Conservation (phyloP, 2,797 vertebrate species). For the Sparus aurata region DNA sequence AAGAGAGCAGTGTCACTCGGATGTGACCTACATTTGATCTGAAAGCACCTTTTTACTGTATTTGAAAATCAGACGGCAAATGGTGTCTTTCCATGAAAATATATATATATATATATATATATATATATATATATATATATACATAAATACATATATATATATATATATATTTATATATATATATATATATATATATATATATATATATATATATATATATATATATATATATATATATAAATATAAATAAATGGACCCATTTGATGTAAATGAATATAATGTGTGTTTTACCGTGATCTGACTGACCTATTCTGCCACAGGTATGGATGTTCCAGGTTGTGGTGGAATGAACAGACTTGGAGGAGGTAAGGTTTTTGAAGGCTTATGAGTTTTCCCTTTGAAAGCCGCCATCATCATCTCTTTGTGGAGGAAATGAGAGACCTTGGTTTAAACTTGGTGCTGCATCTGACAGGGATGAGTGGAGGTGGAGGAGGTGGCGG, state of each 20-base stretch:
- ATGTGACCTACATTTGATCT: neutral
- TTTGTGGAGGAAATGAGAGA: conserved; percentile 23
- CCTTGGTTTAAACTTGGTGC: conserved; percentile 9
- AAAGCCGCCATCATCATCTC: neutral
- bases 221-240: too few relatives aligned
- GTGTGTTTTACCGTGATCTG: neutral
- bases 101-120: too few relatives aligned
- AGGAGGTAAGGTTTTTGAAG: conserved; percentile 74
- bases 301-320: conserved; percentile 64
- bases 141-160: too few relatives aligned
- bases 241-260: too few relatives aligned
- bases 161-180: too few relatives aligned
- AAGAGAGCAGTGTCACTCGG: conserved; percentile 19
- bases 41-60: conserved; percentile 2
- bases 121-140: too few relatives aligned
- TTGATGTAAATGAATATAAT: neutral
- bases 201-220: too few relatives aligned
- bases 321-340: conserved; percentile 92
- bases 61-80: neutral
- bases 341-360: conserved; percentile 94
- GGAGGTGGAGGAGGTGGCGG: conserved; percentile 79
- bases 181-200: too few relatives aligned
- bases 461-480: conserved; percentile 81
- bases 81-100: neutral
- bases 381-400: neutral